phyloP scores from a whole-genome alignment of 2,888 invertebrate species.

The Microplitis deprimator region DNA sequence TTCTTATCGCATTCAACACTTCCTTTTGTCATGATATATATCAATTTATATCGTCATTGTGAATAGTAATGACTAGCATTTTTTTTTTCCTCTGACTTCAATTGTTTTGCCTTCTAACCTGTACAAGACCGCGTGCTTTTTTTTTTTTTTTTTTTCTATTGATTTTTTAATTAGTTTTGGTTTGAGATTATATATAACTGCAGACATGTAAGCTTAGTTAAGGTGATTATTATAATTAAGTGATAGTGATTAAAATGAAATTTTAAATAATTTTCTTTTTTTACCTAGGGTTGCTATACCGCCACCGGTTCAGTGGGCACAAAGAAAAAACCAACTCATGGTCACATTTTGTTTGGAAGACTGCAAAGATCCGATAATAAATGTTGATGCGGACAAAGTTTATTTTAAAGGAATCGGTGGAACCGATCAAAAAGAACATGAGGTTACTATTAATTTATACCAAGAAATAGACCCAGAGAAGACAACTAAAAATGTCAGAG shows the following conservation, averaged over 20 bases:
- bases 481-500: slow-evolving; percentile 81
- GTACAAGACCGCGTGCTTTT: slow-evolving; percentile 40
- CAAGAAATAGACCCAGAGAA: slow-evolving; percentile 87
- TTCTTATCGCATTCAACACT: slow-evolving; percentile 22
- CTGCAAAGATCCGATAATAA: slow-evolving; percentile 87
- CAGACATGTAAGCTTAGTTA: not conserved
- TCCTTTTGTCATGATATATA: slow-evolving; percentile 20
- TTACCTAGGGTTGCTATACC: slow-evolving; percentile 75
- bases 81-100: slow-evolving; percentile 30
- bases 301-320: slow-evolving; percentile 95
- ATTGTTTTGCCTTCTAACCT: slow-evolving; percentile 44
- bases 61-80: slow-evolving; percentile 45
- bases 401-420: slow-evolving; percentile 90
- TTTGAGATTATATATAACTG: not conserved
- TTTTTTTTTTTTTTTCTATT: slow-evolving; percentile 1
- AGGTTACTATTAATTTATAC: slow-evolving; percentile 89
- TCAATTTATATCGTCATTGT: slow-evolving; percentile 35
- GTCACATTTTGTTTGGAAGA: slow-evolving; percentile 93
- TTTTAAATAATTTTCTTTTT: slow-evolving; percentile 15
- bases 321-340: slow-evolving; percentile 85
- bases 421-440: slow-evolving; percentile 87
- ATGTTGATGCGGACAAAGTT: slow-evolving; percentile 76
- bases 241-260: not conserved
- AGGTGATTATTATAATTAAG: slow-evolving; percentile 20
- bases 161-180: slow-evolving; percentile 30